Conservation (phyloP, 2,797 vertebrate genomes). For the Galagoides demidoff region DNA sequence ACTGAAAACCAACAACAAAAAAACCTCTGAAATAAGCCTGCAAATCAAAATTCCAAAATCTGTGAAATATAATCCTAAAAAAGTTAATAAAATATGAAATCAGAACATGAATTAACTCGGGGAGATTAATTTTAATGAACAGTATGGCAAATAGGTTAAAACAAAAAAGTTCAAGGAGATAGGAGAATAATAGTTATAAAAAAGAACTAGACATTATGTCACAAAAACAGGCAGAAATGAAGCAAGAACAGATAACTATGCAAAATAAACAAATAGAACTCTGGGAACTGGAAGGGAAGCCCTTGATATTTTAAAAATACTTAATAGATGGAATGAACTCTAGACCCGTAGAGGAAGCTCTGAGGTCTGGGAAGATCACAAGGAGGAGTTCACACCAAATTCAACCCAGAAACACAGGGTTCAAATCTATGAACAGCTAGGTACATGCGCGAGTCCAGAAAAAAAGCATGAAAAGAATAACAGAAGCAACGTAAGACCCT, state of each 20-base stretch:
- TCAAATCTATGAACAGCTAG: not conserved
- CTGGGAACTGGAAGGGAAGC: not conserved
- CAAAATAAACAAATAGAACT: slow-evolving; percentile 26
- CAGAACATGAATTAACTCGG: slow-evolving; percentile 17
- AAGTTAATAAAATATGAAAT: slow-evolving; percentile 35
- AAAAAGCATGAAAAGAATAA: slow-evolving; percentile 31
- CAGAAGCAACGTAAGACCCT: not conserved
- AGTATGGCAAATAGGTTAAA: slow-evolving; percentile 54
- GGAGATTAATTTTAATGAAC: slow-evolving; percentile 58
- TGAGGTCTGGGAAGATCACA: not conserved
- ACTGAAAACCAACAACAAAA: slow-evolving; percentile 18
- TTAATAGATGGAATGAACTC: slow-evolving; percentile 1
- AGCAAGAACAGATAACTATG: slow-evolving; percentile 16
- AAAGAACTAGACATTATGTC: not conserved
- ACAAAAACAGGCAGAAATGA: slow-evolving; percentile 54
- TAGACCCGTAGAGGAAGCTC: not conserved
- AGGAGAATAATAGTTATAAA: slow-evolving; percentile 28
- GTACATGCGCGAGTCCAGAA: not conserved
- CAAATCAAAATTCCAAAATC: slow-evolving; percentile 40
- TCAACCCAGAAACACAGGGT: slow-evolving; percentile 16
- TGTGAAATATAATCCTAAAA: not conserved
- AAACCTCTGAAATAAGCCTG: slow-evolving; percentile 38
- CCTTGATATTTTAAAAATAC: not conserved
- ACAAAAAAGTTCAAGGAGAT: not conserved
- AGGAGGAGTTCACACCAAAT: not conserved